Evolutionary conservation across 2,888 invertebrate species (phyloP), one percentile per base, ranked within the genome.

Genomic region (Drosophila hamatofila): DNA sequence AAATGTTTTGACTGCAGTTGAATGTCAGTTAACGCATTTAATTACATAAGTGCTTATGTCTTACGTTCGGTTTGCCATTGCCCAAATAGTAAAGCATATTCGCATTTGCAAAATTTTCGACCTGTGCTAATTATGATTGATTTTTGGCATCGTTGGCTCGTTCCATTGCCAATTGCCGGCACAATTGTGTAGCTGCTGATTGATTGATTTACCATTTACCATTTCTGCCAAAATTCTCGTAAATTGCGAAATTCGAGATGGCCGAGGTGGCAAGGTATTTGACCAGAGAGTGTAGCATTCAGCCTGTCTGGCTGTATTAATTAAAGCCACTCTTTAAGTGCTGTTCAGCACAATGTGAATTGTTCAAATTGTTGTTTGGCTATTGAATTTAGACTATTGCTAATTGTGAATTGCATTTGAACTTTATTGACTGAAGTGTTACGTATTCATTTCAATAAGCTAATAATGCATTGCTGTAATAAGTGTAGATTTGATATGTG

Each of bases 1-100:
- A 86, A 88, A 88, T 88, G 89, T 87, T 87, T 88, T 88, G 79
- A 23, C 55, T 61, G 63, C 68, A 11, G 21, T 14, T 0, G 2
- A 71, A 81, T 80, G 75, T 48, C 74, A 67, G 81, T 71, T 73
- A 88, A 82, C 74, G 88, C 78, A 84, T 88, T 87, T 89, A 87
- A 89, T 87, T 89, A 87, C 89, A 89, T 88, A 88, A 89, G 89
- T 89, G 82, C 88, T 80, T 72, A 84, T 87, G 85, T 75, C 78
- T 84, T 81, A 80, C 83, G 73, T 72, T 68, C 62, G 68, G 70
- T 14, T 63, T 60, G 27, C 30, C 76, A 75, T 58, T 61, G 64
- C 48, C 33, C 21, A 33, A 27, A 56, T 33, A 54, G 4, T 42
- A 11, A 16, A 30, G 21, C 42, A 23, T 33, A 21, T 33, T 21